These are phyloP conservation scores for Sebastiscus tertius DNA, from an alignment of 2,797 vertebrate genomes.

Conservation along the genomic window DNA sequence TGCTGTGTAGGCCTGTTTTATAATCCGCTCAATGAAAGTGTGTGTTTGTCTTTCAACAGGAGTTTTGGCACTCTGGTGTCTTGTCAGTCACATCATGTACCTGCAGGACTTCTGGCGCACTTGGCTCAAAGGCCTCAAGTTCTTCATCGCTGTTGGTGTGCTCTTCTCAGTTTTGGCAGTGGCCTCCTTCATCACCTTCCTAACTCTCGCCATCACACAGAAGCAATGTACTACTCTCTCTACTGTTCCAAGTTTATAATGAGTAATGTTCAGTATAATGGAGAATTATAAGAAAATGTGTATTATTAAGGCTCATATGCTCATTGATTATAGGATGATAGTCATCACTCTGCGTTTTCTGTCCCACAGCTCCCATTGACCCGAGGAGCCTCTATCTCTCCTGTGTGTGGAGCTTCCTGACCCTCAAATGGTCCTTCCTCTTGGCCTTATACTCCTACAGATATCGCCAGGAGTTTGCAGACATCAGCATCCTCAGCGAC, in stretches of 20 bases:
- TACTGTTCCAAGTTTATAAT: neutral
- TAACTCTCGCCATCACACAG: slow-evolving; percentile 88
- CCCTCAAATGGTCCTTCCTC: slow-evolving; percentile 94
- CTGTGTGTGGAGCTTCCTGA: slow-evolving; percentile 92
- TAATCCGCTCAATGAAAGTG: neutral
- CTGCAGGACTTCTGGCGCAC: slow-evolving; percentile 98
- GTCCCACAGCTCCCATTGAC: slow-evolving; percentile 84
- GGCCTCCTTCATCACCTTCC: slow-evolving; percentile 88
- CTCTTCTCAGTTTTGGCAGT: slow-evolving; percentile 87
- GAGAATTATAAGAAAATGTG: neutral
- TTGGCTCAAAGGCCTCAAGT: slow-evolving; percentile 94
- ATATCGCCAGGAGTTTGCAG: slow-evolving; percentile 95
- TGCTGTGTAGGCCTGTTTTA: neutral
- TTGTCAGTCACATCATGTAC: slow-evolving; percentile 97
- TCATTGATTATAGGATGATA: neutral
- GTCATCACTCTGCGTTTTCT: slow-evolving; percentile 1
- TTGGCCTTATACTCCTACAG: slow-evolving; percentile 88
- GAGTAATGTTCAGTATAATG: neutral
- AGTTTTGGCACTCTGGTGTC: slow-evolving; percentile 92
- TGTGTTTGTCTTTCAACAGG: slow-evolving; percentile 76
- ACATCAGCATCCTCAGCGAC: slow-evolving; percentile 98
- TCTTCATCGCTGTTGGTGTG: slow-evolving; percentile 91
- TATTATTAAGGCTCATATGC: neutral
- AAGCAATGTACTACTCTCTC: slow-evolving; percentile 87
- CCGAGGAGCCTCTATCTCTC: slow-evolving; percentile 92